phyloP scores from a whole-genome alignment of 2,113 vertebrate genomes.

The Macrotis lagotis region DNA sequence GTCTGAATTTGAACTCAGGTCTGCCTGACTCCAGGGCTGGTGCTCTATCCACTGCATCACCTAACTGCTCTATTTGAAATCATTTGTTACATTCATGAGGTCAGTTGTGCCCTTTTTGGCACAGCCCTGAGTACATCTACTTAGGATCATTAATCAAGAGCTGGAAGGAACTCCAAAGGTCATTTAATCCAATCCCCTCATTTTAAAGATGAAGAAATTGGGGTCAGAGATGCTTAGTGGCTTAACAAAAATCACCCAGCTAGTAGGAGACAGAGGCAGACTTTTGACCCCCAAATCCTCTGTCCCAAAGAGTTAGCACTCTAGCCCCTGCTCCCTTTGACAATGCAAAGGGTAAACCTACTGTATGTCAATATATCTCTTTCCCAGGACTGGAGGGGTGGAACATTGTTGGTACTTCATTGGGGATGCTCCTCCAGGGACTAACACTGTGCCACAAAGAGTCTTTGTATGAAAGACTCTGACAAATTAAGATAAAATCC shows the following conservation, averaged over 20 bases:
- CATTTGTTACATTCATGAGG: neutral
- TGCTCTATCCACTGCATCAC: no score
- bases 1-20: no score
- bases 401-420: neutral
- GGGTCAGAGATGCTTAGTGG: neutral
- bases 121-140: neutral
- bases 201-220: neutral
- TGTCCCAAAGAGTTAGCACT: neutral
- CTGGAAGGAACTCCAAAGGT: neutral
- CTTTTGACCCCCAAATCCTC: fast-evolving
- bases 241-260: neutral
- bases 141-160: neutral
- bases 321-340: neutral
- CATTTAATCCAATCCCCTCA: neutral
- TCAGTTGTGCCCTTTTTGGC: neutral
- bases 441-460: neutral
- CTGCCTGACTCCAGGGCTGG: no score
- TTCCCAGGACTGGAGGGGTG: neutral
- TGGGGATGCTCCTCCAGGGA: neutral
- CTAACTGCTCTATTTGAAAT: no score
- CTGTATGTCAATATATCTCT: neutral
- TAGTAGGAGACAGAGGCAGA: neutral
- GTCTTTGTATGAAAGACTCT: neutral
- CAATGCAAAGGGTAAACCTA: neutral
- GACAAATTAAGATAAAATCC: neutral